Percentiles rank a stretch among this genome's conserved stretches.
Conservation (phyloP, 2,888 invertebrate genomes). For the Ptychoptera albimana region DNA sequence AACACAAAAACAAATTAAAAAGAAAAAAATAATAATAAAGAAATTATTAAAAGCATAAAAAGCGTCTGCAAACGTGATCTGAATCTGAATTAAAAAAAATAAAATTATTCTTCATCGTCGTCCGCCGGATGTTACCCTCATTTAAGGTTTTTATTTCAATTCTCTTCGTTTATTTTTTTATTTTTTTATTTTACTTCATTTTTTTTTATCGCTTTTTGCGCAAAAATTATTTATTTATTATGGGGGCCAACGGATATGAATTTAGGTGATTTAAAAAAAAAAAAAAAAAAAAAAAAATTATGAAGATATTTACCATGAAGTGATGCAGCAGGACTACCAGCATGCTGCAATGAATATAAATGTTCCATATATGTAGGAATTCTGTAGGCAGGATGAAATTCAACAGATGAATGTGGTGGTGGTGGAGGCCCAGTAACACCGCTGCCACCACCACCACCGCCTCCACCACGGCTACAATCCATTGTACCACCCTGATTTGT, state of each 20-base stretch:
- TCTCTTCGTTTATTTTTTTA: too few relatives aligned
- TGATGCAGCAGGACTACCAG: conserved; percentile 45
- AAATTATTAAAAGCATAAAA: too few relatives aligned
- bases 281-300: background rate
- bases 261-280: background rate
- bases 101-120: too few relatives aligned
- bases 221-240: background rate
- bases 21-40: conserved; percentile 17
- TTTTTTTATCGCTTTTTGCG: background rate
- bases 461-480: conserved; percentile 11
- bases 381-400: conserved; percentile 50
- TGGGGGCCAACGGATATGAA: background rate
- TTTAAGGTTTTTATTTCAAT: too few relatives aligned
- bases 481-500: conserved; percentile 25
- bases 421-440: conserved; percentile 31
- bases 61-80: too few relatives aligned
- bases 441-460: conserved; percentile 30
- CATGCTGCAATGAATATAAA: conserved; percentile 54
- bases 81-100: too few relatives aligned
- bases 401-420: conserved; percentile 36
- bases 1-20: too few relatives aligned
- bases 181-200: background rate
- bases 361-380: conserved; percentile 64
- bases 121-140: too few relatives aligned
- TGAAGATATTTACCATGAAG: conserved; percentile 42